phyloP scores from a whole-genome alignment of 64 coral and sea anemone species.

The Montipora efflorescens region DNA sequence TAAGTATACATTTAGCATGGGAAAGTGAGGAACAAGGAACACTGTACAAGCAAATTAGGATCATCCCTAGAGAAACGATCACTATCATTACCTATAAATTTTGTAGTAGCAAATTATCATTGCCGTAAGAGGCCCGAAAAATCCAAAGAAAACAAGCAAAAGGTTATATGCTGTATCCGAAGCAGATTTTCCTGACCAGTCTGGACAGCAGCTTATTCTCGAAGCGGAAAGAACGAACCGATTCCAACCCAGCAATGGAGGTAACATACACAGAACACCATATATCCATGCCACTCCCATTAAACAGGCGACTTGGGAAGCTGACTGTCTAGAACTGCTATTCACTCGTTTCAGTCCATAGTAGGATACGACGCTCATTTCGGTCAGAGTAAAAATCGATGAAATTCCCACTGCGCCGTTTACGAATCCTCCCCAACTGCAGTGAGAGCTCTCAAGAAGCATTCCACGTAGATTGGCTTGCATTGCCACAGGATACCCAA shows the following conservation, averaged over 20 bases:
- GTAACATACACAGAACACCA: slow-evolving; percentile 42
- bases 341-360: slow-evolving; percentile 12
- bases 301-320: not conserved
- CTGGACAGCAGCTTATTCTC: slow-evolving; percentile 71
- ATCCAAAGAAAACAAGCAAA: slow-evolving; percentile 66
- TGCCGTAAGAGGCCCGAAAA: slow-evolving; percentile 42
- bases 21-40: not conserved
- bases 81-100: slow-evolving; percentile 75
- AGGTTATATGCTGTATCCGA: slow-evolving; percentile 63
- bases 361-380: slow-evolving; percentile 53
- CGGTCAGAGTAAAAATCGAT: slow-evolving; percentile 65
- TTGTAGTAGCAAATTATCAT: slow-evolving; percentile 58
- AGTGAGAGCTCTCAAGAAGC: slow-evolving; percentile 20
- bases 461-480: slow-evolving; percentile 52
- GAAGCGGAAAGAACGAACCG: slow-evolving; percentile 68
- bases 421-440: slow-evolving; percentile 72
- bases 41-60: too few relatives aligned
- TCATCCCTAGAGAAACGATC: too few relatives aligned
- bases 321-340: not conserved
- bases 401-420: slow-evolving; percentile 75
- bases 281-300: slow-evolving; percentile 66
- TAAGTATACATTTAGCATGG: not conserved
- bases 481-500: slow-evolving; percentile 75
- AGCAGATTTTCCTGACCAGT: slow-evolving; percentile 50
- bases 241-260: slow-evolving; percentile 75